Evolutionary conservation across 2,797 vertebrate genomes (phyloP), one percentile per base, ranked within the genome.

Genomic region (Sebastes matsubarae): DNA sequence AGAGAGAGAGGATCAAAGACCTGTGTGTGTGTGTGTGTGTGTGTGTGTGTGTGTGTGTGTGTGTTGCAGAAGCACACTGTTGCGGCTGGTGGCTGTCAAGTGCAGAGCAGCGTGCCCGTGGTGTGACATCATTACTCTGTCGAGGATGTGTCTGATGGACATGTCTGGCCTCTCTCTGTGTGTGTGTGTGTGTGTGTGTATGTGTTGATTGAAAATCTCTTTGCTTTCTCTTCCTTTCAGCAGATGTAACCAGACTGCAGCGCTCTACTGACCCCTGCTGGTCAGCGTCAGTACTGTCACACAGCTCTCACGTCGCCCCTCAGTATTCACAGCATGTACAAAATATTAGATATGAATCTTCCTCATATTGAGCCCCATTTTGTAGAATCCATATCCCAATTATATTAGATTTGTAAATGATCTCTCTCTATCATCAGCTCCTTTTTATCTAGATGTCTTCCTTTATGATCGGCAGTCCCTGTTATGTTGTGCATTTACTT

Each of bases 261-360:
- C 13, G 3, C 77, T 89, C 8, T 54, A 68, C 88, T 90, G 88
- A 30, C 90, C 88, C 87, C 92, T 90, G 72, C 50, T 86, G 89
- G 6, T 38, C 57, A 20, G 34, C 4, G 3, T 30, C 68, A 24
- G 79, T 72, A 82, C 6, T 25, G 32, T 64, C 58, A 7, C 63
- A 27, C 1, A 73, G 12, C 38, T 70, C 14, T 46, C 16, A 46
- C 16, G 3, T 16, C 7, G 6, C 42, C 42, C 16, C 6, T 87
- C 60, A 50, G 36, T 22, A 4, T 80, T 68, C 69, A 57, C 24
- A 4, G 9, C 30, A 30, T 42, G 29, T 3, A 2, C 29, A 38
- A 20, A 22, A 27, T 22, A 63, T 55, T 54, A 67, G 18, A 77
- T 38, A 36, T 50, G 22, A 68, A 74, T 80, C 68, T 24, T 22